Evolutionary conservation across 2,888 invertebrate species (phyloP).

Genomic region (Orchestes rusci): DNA sequence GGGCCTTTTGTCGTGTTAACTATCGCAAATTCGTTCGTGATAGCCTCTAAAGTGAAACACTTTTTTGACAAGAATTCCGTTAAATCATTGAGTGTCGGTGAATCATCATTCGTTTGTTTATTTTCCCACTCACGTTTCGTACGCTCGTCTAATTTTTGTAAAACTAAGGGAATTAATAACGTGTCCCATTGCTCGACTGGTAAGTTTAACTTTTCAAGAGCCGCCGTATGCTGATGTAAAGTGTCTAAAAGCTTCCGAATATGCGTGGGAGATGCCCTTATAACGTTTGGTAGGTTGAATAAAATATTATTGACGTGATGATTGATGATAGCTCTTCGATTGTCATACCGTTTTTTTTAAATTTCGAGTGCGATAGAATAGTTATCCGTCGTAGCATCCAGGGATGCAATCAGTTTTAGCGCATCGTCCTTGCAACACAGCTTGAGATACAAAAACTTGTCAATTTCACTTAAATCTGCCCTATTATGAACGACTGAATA

Average conservation of each 20-base stretch:
- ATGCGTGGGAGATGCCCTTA: slow-evolving; percentile 8
- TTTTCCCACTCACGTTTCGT: slow-evolving; percentile 18
- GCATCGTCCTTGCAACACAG: slow-evolving; percentile 2
- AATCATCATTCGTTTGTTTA: slow-evolving; percentile 9
- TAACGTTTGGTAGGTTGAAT: slow-evolving; percentile 10
- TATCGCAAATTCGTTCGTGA: too few species aligned
- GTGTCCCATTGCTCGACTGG: slow-evolving; percentile 20
- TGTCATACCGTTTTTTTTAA: slow-evolving; percentile 13
- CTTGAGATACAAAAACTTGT: slow-evolving; percentile 4
- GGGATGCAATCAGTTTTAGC: slow-evolving; percentile 1
- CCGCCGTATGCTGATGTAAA: slow-evolving; percentile 12
- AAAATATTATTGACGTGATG: slow-evolving; percentile 11
- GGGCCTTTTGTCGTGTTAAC: too few species aligned
- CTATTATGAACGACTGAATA: not conserved
- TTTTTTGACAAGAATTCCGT: slow-evolving; percentile 17
- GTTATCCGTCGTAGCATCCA: not conserved
- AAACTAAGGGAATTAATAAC: slow-evolving; percentile 14
- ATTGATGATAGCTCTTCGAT: slow-evolving; percentile 12
- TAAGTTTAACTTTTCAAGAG: slow-evolving; percentile 17
- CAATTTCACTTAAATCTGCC: too few species aligned
- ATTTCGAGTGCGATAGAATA: slow-evolving; percentile 7
- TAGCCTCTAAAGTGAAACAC: too few species aligned
- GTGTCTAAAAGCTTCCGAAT: slow-evolving; percentile 18
- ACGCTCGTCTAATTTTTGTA: slow-evolving; percentile 14
- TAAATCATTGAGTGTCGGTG: slow-evolving; percentile 12